Evolutionary conservation across 2,797 vertebrate genomes (phyloP).

Genomic region (Botia almorhae): DNA sequence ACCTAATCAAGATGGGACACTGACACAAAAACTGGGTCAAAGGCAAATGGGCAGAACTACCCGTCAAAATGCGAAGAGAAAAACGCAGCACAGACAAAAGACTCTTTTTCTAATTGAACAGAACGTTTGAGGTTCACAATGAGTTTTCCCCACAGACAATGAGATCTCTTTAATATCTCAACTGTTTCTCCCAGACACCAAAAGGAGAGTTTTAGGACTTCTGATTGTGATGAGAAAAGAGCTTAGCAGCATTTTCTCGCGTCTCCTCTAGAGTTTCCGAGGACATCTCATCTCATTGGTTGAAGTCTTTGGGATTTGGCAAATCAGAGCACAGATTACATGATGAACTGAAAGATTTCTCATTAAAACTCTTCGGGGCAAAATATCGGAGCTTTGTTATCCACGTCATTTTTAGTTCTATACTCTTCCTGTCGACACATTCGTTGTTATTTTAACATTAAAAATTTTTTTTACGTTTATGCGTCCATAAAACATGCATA

Average conservation of each 20-base stretch:
- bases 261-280: neutral
- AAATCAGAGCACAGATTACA: neutral
- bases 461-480: too few relatives aligned
- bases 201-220: neutral
- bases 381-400: neutral
- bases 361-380: neutral
- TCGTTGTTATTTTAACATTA: neutral
- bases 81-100: neutral
- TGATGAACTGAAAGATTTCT: neutral
- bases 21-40: slow-evolving; percentile 37
- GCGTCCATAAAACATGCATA: too few relatives aligned
- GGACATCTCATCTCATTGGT: neutral
- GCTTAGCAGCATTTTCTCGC: neutral
- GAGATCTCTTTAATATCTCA: slow-evolving; percentile 12
- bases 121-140: neutral
- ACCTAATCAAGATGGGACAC: slow-evolving; percentile 1
- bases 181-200: neutral
- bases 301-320: neutral
- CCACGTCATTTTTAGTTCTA: neutral
- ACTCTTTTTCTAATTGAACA: neutral
- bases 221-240: neutral
- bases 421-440: neutral
- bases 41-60: slow-evolving; percentile 15
- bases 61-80: neutral
- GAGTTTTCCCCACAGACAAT: neutral